These are phyloP conservation scores for Hermaeophaga mercurialis DNA, from an alignment of 2,888 invertebrate genomes.

Conservation along the genomic window DNA sequence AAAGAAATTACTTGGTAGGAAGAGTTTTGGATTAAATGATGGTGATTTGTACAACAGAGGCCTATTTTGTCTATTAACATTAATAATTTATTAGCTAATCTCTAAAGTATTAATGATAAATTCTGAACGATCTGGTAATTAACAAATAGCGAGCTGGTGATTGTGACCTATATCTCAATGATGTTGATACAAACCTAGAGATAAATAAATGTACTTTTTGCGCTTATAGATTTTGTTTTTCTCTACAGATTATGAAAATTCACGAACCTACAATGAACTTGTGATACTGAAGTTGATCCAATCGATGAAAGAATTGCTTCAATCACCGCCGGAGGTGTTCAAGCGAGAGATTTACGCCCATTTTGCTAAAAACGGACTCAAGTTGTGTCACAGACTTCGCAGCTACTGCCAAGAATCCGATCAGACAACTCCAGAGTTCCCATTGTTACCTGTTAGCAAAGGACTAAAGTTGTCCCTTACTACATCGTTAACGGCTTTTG, in stretches of 20 bases:
- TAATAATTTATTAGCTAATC: no score
- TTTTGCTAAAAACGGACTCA: constrained; percentile 59
- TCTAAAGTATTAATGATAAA: no score
- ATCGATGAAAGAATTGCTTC: constrained; percentile 81
- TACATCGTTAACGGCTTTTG: constrained; percentile 62
- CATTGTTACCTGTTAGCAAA: constrained; percentile 88
- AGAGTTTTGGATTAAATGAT: no score
- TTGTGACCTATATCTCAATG: no score
- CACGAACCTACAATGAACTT: constrained; percentile 97
- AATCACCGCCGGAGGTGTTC: constrained; percentile 80
- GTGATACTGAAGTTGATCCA: constrained; percentile 93
- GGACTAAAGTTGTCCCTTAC: constrained; percentile 88
- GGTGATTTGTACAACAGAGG: no score
- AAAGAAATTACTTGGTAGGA: no score
- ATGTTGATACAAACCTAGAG: no score
- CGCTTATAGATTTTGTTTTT: not conserved
- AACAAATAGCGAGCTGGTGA: no score
- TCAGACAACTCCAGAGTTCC: constrained; percentile 76
- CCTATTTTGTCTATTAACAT: no score
- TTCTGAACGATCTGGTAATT: no score
- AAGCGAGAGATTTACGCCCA: constrained; percentile 76
- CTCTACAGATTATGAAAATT: constrained; percentile 79
- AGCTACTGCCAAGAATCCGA: constrained; percentile 60
- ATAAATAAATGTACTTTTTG: no score
- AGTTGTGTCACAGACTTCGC: constrained; percentile 50